Conservation (phyloP, 2,888 invertebrate species). For the Calliphora vomitoria region DNA sequence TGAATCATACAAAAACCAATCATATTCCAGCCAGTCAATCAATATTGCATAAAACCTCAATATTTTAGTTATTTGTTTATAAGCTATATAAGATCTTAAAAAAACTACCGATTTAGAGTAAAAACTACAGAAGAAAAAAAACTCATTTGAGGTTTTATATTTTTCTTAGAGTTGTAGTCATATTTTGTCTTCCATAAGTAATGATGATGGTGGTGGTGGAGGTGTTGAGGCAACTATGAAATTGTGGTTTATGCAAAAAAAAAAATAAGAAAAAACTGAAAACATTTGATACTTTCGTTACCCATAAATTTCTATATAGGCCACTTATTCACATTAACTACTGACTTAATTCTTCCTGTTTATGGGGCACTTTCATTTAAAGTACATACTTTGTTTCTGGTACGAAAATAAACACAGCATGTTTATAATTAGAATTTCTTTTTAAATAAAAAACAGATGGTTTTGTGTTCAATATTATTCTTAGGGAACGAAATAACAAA, state of each 20-base stretch:
- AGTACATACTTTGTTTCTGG: conserved; percentile 5
- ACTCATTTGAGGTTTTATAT: conserved; percentile 39
- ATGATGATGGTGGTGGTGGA: conserved; percentile 25
- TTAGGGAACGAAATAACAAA: not conserved
- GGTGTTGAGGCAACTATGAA: conserved; percentile 63
- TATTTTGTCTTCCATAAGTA: not conserved
- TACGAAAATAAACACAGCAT: conserved; percentile 23
- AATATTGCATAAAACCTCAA: conserved; percentile 50
- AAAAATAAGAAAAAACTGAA: not conserved
- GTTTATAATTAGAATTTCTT: conserved; percentile 63
- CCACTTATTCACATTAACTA: conserved; percentile 59
- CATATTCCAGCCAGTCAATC: not conserved
- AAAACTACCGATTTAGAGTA: conserved; percentile 38
- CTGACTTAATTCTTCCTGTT: conserved; percentile 65
- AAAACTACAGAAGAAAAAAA: conserved; percentile 1
- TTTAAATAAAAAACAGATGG: conserved; percentile 68
- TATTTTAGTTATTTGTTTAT: conserved; percentile 7
- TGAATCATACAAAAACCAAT: not conserved
- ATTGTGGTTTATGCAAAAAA: conserved; percentile 55
- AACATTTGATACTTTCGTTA: conserved; percentile 62
- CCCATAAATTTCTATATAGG: conserved; percentile 54
- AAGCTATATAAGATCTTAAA: conserved; percentile 50
- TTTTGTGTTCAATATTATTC: conserved; percentile 7
- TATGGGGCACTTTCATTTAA: conserved; percentile 64
- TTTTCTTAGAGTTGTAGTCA: not conserved